phyloP scores from a whole-genome alignment of 2,113 vertebrate genomes.

The Crotalus viridis region DNA sequence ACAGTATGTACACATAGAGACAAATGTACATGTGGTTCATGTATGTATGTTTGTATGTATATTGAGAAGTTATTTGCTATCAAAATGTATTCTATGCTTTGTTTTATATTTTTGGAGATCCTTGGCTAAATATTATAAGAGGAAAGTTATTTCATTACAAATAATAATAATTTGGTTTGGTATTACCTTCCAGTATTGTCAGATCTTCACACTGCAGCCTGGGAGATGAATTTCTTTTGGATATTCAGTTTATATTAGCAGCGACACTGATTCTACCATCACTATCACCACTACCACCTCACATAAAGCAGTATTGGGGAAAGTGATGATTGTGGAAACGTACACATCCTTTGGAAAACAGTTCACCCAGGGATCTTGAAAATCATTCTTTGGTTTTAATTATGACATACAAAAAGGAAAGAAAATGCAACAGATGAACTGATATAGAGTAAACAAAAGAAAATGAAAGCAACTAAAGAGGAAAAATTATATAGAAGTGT shows the following conservation, averaged over 20 bases:
- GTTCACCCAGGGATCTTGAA: not conserved
- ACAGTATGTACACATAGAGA: not conserved
- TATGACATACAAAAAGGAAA: not conserved
- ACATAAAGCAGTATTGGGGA: not conserved
- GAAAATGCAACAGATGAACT: not conserved
- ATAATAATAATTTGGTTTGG: not conserved
- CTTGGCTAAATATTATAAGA: not conserved
- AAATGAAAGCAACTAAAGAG: not conserved
- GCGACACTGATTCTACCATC: not conserved
- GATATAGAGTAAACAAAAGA: not conserved
- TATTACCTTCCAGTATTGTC: not conserved
- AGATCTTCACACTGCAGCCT: not conserved
- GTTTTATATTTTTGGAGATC: not conserved
- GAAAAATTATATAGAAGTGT: not conserved
- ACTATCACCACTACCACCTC: not conserved
- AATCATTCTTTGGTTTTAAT: not conserved
- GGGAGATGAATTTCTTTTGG: not conserved
- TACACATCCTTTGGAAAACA: not conserved
- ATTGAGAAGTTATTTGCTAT: not conserved
- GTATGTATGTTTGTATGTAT: not conserved
- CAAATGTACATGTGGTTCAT: not conserved
- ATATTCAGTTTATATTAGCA: not conserved
- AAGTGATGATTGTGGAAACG: not conserved
- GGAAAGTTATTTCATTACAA: not conserved
- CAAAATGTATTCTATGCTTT: not conserved